Percentiles rank a stretch among this genome's conserved stretches.
Conservation (phyloP, 2,113 vertebrate genomes). For the Cricetomys ansorgei region DNA sequence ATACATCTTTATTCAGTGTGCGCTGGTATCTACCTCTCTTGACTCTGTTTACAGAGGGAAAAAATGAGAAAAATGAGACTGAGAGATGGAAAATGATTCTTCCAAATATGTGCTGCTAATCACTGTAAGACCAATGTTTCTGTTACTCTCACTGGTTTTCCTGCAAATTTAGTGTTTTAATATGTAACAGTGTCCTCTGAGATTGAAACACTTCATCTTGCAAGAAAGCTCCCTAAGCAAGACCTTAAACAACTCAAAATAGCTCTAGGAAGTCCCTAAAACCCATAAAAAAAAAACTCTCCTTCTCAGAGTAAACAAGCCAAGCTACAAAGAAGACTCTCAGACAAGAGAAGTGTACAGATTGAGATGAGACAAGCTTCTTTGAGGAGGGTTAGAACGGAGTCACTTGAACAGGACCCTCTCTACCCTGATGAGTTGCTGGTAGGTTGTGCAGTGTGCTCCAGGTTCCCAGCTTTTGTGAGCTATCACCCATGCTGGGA, state of each 20-base stretch:
- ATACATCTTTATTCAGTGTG: not conserved
- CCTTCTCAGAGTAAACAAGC: not conserved
- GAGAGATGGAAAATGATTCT: not conserved
- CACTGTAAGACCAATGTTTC: not conserved
- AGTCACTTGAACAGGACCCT: not conserved
- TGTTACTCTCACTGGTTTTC: not conserved
- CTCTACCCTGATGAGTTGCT: not conserved
- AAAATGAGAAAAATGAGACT: not conserved
- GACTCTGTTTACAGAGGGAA: not conserved
- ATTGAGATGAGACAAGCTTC: not conserved
- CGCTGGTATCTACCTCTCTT: not conserved
- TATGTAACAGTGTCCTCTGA: not conserved
- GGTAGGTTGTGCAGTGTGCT: not conserved
- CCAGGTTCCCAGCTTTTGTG: not conserved
- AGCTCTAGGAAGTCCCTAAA: not conserved
- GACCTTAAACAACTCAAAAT: not conserved
- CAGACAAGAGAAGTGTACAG: not conserved
- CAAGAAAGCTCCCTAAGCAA: not conserved
- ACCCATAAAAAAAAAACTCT: no score
- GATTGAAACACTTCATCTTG: not conserved
- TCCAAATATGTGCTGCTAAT: not conserved
- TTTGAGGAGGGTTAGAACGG: not conserved
- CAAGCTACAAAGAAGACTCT: not conserved
- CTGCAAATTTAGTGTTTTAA: not conserved
- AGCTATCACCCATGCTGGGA: not conserved